Evolutionary conservation across 2,888 invertebrate species (phyloP), one percentile per base, ranked within the genome.

Genomic region (Gisinianus flammeolus): DNA sequence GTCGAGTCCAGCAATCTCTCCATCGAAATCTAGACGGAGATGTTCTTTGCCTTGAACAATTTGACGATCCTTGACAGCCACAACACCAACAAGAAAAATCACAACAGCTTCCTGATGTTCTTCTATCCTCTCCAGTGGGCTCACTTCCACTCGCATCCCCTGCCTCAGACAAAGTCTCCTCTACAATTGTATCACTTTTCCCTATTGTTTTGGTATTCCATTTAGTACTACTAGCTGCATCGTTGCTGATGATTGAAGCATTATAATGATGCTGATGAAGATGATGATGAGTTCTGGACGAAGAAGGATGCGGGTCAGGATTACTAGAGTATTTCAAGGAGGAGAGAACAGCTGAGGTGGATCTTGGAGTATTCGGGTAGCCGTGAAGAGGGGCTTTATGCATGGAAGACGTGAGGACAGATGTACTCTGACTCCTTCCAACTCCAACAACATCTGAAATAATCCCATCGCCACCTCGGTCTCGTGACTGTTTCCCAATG

Each of bases 1-100:
- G 72, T 56, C 81, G 64, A 26, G 75, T 74, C 79, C 83, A 83
- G 22, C 82, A 80, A 35, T 79, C 76, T 12, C 80, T 76, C 80
- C 78, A 83, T n/a, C 66, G 71, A 64, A 78, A 78, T 73, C 76
- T 75, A 44, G 79, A 79, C 19, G 79, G 79, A n/a, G 79, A 76
- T 24, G 76, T 64, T 12, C 22, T 28, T 30, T 73, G 75, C 66
- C 79, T 76, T 24, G 62, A 58, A 24, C 77, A 81, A 26, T 64
- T 75, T 35, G 62, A 70, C 26, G 67, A 71, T 19, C 66, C 68
- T 44, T 56, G 69, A 56, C 71, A 77, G 35, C 79, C 80, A 79
- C 79, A 80, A 66, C 77, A 77, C 72, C 72, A 77, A 66, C 71
- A 77, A 54, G 30, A 66, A 54, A 72, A 76, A 72, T 77, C 79